Evolutionary conservation across 2,797 vertebrate genomes (phyloP).

Genomic region (Helostoma temminkii): DNA sequence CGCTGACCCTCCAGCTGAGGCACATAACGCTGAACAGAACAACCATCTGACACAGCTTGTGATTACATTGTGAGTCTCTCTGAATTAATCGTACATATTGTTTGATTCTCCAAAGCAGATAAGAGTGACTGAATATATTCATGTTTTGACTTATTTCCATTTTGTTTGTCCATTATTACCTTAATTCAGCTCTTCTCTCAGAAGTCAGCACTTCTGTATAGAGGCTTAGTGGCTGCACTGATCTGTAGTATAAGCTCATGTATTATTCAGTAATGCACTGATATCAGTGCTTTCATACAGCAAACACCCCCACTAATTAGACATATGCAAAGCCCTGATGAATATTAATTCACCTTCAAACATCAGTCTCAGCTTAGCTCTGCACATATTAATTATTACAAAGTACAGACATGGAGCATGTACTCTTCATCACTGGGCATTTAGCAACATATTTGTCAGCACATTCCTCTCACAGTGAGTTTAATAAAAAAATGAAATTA

Average conservation of each 20-base stretch:
- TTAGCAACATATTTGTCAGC: conserved; percentile 26
- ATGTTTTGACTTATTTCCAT: conserved; percentile 8
- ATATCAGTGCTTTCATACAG: conserved; percentile 49
- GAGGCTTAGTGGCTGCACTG: conserved; percentile 27
- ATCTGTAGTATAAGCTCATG: conserved; percentile 56
- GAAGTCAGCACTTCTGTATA: conserved; percentile 14
- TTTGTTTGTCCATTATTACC: not conserved
- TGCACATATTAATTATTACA: conserved; percentile 58
- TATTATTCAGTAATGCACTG: conserved; percentile 68
- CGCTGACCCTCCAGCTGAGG: conserved; percentile 71
- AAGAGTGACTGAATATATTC: not conserved
- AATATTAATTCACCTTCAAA: conserved; percentile 68
- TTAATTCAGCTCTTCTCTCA: conserved; percentile 24
- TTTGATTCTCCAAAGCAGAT: conserved; percentile 21
- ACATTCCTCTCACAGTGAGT: conserved; percentile 7
- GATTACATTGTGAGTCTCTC: conserved; percentile 15
- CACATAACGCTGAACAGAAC: conserved; percentile 50
- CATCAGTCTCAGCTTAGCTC: conserved; percentile 34
- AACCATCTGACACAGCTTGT: conserved; percentile 59
- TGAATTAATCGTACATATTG: conserved; percentile 12
- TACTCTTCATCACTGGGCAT: conserved; percentile 39
- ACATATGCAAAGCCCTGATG: conserved; percentile 48
- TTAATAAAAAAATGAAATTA: conserved; percentile 24
- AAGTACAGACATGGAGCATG: conserved; percentile 48
- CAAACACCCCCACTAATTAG: conserved; percentile 56